Evolutionary conservation across 2,888 invertebrate genomes (phyloP).

Genomic region (Oasisia sp.): DNA sequence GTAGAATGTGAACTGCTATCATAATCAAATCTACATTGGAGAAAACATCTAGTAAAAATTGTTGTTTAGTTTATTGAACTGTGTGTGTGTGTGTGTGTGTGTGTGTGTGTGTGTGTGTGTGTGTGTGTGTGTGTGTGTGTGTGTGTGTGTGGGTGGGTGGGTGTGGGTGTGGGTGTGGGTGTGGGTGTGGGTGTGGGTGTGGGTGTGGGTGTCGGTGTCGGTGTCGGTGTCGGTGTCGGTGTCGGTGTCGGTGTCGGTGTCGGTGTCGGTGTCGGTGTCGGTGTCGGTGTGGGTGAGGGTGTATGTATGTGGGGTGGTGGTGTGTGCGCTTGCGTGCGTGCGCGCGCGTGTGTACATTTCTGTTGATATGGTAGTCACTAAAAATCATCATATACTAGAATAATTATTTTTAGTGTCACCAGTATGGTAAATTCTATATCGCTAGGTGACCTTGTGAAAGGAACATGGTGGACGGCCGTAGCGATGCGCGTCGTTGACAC

Average conservation of each 20-base stretch:
- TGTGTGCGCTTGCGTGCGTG: no score
- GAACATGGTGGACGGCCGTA: not conserved
- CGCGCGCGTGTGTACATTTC: no score
- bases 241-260: not conserved
- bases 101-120: no score
- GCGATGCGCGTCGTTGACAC: not conserved
- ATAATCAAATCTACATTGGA: not conserved
- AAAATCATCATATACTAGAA: no score
- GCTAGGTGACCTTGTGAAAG: not conserved
- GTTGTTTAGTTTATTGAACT: not conserved
- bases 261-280: no score
- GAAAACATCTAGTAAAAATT: not conserved
- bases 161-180: no score
- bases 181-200: not conserved
- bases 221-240: no score
- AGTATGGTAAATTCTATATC: not conserved
- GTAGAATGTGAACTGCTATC: not conserved
- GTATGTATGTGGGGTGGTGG: no score
- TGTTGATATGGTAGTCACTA: no score
- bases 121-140: not conserved
- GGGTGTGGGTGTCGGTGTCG: no score
- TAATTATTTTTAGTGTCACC: not conserved
- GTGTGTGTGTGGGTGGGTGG: no score
- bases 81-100: not conserved
- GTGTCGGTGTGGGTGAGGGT: not conserved